Evolutionary conservation across 2,113 vertebrate species (phyloP).

Genomic region (Rhizomys pruinosus): DNA sequence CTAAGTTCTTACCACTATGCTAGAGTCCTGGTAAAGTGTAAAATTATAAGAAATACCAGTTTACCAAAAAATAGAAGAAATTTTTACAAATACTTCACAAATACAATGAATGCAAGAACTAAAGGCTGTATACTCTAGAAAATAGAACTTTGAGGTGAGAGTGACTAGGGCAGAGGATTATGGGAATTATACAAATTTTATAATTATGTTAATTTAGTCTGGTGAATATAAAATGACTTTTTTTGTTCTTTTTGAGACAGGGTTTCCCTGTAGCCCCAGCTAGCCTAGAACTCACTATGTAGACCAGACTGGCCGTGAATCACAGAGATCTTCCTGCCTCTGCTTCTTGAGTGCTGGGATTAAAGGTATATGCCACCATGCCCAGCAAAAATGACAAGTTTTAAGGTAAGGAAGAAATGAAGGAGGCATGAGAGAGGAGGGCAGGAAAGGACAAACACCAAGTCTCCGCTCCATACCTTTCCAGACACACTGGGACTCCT

Average conservation of each 20-base stretch:
- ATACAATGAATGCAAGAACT: background rate
- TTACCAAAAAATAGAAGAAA: background rate
- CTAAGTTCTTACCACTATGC: background rate
- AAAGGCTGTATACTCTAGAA: background rate
- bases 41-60: background rate
- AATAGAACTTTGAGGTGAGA: background rate
- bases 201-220: background rate
- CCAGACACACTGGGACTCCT: slow-evolving; percentile 63
- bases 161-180: background rate
- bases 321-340: too few relatives aligned
- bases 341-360: too few relatives aligned
- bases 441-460: background rate
- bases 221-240: background rate
- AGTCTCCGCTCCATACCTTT: slow-evolving; percentile 67
- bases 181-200: background rate
- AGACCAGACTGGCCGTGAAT: too few relatives aligned
- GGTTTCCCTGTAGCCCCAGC: too few relatives aligned
- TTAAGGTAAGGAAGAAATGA: background rate
- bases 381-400: too few relatives aligned
- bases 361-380: too few relatives aligned
- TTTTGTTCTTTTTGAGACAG: too few relatives aligned
- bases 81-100: background rate
- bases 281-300: too few relatives aligned
- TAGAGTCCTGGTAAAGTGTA: background rate
- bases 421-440: too few relatives aligned